Evolutionary conservation across 2,888 invertebrate species (phyloP), one percentile per base, ranked within the genome.

Genomic region (Noctuana brunneofusca): DNA sequence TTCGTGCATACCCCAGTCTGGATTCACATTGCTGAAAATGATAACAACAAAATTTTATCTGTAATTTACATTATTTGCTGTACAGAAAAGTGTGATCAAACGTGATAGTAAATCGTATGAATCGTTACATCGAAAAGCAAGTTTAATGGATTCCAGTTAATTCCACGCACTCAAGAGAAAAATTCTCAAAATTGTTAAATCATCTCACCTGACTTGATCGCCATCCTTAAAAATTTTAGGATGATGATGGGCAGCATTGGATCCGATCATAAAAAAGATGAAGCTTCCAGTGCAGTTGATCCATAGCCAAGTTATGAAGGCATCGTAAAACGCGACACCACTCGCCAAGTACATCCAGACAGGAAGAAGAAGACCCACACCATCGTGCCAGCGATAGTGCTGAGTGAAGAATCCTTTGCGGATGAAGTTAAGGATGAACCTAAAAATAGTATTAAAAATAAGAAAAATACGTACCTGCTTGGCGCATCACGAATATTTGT

Each of bases 211-310:
- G 46, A 93, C 87, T 69, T 93, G 83, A 79, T 97, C 96, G 0
- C 96, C 96, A 75, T 96, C 96, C 75, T 96, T 96, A 74, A 95
- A 95, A 53, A 95, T 93, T 59, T 95, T 93, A 0, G 96, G 96
- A 80, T 96, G 96, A 78, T 97, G 96, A 83, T 97, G 97, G 0
- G 95, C 96, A 3, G 96, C 96, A 75, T 94, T 96, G 1, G 95
- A 71, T 1, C 95, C 96, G 66, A 96, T 93, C 0, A 89, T 71
- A 3, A 86, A 89, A 76, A 96, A 95, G 1, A 92, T 74, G 35
- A 94, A 92, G 70, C 96, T 95, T 0, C 84, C 89, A 0, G 92
- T 77, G 16, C 92, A 72, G n/a, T 93, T 74, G 12, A 95, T 92
- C 69, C 92, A 80, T 0, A 94, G 65, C 94, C 95, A 96, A 72